Evolutionary conservation across 37 sponge, comb jelly and placozoan genomes (phyloP).

Genomic region (Diacarnus erythraeanus): DNA sequence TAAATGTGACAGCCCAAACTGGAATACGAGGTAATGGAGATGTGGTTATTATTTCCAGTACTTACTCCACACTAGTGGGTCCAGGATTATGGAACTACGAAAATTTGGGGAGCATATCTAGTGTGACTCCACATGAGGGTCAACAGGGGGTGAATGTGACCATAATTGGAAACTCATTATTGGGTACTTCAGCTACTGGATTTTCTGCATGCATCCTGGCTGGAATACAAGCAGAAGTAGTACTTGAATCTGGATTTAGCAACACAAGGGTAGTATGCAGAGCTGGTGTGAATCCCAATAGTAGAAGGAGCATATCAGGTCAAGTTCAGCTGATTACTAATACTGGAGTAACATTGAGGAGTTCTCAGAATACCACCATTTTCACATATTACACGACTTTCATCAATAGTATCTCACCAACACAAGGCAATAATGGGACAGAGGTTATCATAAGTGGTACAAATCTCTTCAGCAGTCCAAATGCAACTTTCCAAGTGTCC

Average conservation of each 20-base stretch:
- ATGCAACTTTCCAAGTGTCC: neutral
- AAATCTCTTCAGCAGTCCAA: constrained; percentile 36
- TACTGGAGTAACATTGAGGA: constrained; percentile 26
- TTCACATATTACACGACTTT: constrained; percentile 45
- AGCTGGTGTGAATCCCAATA: constrained; percentile 21
- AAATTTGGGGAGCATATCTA: constrained; percentile 35
- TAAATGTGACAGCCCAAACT: constrained; percentile 23
- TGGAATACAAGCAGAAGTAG: constrained; percentile 23
- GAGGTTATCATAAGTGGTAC: constrained; percentile 46
- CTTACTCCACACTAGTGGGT: constrained; percentile 30
- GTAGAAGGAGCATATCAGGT: neutral
- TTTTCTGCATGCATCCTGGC: constrained; percentile 39
- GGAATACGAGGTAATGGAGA: neutral
- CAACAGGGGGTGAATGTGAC: constrained; percentile 63
- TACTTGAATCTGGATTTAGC: constrained; percentile 8
- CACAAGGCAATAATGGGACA: constrained; percentile 65
- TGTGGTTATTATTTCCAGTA: constrained; percentile 47
- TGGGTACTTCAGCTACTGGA: constrained; percentile 25
- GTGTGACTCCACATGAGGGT: constrained; percentile 40
- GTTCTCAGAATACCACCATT: neutral
- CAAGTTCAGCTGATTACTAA: constrained; percentile 12
- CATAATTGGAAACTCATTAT: constrained; percentile 38
- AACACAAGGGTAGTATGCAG: constrained; percentile 18
- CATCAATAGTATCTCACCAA: constrained; percentile 25
- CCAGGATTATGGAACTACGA: constrained; percentile 37